Percentiles rank a stretch among this genome's conserved stretches.
These are phyloP conservation scores for Callipepla squamata DNA, from an alignment of 2,113 vertebrate species.

Conservation along the genomic window DNA sequence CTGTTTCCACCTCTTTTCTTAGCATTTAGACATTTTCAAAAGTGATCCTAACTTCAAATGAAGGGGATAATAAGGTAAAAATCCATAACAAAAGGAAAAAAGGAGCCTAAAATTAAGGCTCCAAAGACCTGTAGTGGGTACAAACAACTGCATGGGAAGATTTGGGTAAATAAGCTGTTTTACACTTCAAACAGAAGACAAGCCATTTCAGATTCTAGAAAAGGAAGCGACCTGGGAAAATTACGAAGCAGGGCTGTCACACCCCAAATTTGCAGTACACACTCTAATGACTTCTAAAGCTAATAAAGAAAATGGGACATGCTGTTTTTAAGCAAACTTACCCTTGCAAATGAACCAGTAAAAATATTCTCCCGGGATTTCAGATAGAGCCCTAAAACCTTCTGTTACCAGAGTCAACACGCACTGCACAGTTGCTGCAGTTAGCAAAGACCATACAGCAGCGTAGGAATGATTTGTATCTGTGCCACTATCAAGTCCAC, in stretches of 20 bases:
- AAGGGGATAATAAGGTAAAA: not conserved
- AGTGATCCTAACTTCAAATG: not conserved
- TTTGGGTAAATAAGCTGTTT: conserved; percentile 21
- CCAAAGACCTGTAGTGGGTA: not conserved
- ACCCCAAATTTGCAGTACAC: not conserved
- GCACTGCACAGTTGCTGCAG: fast-evolving
- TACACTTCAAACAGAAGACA: conserved; percentile 49
- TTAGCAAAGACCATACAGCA: fast-evolving
- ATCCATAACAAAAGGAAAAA: not conserved
- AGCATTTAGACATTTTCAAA: not conserved
- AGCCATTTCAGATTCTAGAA: conserved; percentile 4
- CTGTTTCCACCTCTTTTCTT: not conserved
- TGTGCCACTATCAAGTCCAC: not conserved
- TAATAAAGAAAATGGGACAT: not conserved
- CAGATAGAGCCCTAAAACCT: not conserved
- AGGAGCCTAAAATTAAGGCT: not conserved
- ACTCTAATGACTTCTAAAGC: not conserved
- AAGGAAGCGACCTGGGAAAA: conserved; percentile 3
- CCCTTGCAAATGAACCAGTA: not conserved
- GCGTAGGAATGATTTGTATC: fast-evolving
- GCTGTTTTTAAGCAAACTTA: not conserved
- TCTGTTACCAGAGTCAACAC: not conserved
- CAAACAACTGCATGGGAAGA: not conserved
- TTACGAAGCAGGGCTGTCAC: not conserved
- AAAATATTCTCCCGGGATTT: not conserved